phyloP scores from a whole-genome alignment of 1,140 invertebrate genomes.

The Lucilia sericata region DNA sequence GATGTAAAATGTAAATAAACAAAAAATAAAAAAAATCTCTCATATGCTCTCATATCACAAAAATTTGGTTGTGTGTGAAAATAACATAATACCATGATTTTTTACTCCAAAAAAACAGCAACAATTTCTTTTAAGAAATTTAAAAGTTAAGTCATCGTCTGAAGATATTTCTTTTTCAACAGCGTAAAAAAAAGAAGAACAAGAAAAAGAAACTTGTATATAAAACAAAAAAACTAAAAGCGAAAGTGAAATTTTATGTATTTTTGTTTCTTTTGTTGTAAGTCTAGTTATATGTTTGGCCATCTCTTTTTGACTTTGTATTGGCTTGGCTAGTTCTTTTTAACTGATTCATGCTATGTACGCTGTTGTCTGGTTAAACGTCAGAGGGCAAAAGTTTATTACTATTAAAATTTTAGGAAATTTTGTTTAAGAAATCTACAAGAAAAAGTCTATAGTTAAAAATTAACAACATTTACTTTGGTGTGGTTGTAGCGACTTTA shows the following conservation, averaged over 20 bases:
- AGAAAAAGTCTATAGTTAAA: background rate
- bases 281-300: constrained; percentile 1
- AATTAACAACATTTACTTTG: background rate
- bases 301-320: background rate
- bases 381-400: background rate
- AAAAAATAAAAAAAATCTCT: background rate
- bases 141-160: constrained; percentile 24
- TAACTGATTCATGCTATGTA: constrained; percentile 11
- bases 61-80: constrained; percentile 1
- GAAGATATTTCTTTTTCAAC: background rate
- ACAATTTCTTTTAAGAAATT: background rate
- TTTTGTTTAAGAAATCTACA: background rate
- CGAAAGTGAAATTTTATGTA: constrained; percentile 66
- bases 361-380: background rate
- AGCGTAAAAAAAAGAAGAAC: background rate
- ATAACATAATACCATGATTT: constrained; percentile 28
- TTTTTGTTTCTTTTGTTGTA: background rate
- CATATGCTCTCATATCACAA: background rate
- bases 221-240: constrained; percentile 54
- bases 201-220: constrained; percentile 31
- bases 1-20: constrained; percentile 16
- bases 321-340: background rate
- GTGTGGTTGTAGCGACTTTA: too few species aligned
- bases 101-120: background rate
- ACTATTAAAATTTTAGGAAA: too few species aligned